These are phyloP conservation scores for Catostylus mosaicus DNA, from an alignment of 30 jellyfish, hydroid and myxozoan species.

Conservation along the genomic window DNA sequence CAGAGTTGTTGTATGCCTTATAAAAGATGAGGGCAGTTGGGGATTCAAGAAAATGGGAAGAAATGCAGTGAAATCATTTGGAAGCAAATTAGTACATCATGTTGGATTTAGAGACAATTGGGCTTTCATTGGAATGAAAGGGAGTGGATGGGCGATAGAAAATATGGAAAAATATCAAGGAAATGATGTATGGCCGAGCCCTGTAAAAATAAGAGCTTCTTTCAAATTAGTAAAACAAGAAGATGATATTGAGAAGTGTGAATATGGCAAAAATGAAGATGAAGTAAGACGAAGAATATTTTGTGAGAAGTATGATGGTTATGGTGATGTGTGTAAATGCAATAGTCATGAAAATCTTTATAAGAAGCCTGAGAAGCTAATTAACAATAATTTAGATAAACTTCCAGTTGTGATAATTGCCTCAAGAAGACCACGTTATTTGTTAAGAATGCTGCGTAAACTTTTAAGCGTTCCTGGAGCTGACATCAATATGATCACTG, in stretches of 20 bases:
- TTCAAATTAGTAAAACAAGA: slow-evolving; percentile 7
- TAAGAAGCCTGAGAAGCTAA: slow-evolving; percentile 52
- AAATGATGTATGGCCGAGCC: slow-evolving; percentile 75
- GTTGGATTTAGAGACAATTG: slow-evolving; percentile 83
- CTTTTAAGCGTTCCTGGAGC: slow-evolving; percentile 92
- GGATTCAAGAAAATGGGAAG: too few relatives aligned
- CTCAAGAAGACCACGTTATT: too few relatives aligned
- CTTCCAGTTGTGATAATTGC: slow-evolving; percentile 92
- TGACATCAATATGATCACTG: slow-evolving; percentile 81
- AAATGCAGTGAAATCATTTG: slow-evolving; percentile 75
- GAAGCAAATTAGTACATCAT: slow-evolving; percentile 65
- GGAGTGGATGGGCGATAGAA: slow-evolving; percentile 79
- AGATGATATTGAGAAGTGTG: slow-evolving; percentile 46
- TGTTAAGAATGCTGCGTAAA: slow-evolving; percentile 88
- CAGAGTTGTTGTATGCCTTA: slow-evolving; percentile 71
- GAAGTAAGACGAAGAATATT: slow-evolving; percentile 68
- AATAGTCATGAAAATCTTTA: slow-evolving; percentile 71
- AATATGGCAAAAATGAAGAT: slow-evolving; percentile 62
- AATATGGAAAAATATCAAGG: slow-evolving; percentile 51
- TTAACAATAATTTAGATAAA: slow-evolving; percentile 37
- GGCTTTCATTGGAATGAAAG: slow-evolving; percentile 75
- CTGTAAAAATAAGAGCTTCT: slow-evolving; percentile 72
- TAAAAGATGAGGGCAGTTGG: slow-evolving; percentile 90
- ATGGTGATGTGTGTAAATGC: slow-evolving; percentile 95
- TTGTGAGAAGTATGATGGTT: slow-evolving; percentile 87